Conservation (phyloP, 1,140 invertebrate species). For the Capitella teleta region DNA sequence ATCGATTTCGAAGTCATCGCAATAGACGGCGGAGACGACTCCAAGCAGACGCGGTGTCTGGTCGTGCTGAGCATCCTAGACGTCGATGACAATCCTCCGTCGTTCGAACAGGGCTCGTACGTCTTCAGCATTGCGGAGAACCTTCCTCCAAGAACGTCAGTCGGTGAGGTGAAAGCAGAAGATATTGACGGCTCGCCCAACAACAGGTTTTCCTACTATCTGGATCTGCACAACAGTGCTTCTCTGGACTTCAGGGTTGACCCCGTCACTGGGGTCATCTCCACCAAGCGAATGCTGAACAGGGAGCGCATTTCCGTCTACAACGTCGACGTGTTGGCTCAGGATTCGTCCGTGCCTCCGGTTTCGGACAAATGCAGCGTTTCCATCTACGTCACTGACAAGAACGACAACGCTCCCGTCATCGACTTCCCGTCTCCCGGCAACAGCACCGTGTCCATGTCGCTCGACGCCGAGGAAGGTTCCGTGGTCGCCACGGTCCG, state of each 20-base stretch:
- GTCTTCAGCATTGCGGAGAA: conserved; percentile 7
- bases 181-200: conserved; percentile 6
- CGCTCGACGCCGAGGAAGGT: conserved; percentile 1
- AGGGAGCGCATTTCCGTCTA: conserved; percentile 1
- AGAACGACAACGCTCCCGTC: conserved; percentile 14
- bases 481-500: conserved; percentile 4
- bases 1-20: conserved; percentile 7
- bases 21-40: conserved; percentile 3
- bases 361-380: conserved; percentile 1
- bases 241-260: conserved; percentile 4
- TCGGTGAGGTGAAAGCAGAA: not conserved
- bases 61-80: conserved; percentile 7
- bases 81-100: conserved; percentile 9
- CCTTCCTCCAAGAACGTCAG: not conserved
- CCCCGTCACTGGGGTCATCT: conserved; percentile 3
- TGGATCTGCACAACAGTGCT: not conserved
- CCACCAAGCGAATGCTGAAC: conserved; percentile 2
- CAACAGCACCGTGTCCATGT: conserved; percentile 11
- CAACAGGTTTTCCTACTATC: conserved; percentile 1
- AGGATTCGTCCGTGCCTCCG: not conserved
- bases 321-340: conserved; percentile 1
- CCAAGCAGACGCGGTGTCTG: not conserved
- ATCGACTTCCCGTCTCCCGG: conserved; percentile 7
- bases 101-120: conserved; percentile 10
- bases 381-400: conserved; percentile 10